Evolutionary conservation across 2,113 vertebrate species (phyloP).

Genomic region (Micronycteris hirsuta): DNA sequence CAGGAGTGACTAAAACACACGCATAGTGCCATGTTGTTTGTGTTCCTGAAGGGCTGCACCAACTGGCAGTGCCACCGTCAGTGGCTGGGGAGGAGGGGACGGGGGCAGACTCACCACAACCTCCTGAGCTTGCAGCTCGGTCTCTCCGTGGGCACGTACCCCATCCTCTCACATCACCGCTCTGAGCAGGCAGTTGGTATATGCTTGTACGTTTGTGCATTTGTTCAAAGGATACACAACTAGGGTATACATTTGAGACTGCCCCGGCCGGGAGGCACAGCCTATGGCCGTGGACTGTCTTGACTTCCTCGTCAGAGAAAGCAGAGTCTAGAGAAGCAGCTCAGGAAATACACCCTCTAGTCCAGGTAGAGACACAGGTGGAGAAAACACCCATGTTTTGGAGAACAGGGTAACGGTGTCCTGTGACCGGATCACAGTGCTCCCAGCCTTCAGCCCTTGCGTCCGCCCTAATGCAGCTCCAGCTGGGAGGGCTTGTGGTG

Average conservation of each 20-base stretch:
- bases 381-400: background rate
- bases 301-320: background rate
- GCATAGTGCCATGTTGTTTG: background rate
- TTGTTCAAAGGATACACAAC: background rate
- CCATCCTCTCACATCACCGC: background rate
- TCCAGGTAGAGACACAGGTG: background rate
- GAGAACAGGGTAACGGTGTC: background rate
- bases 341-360: background rate
- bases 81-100: background rate
- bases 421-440: background rate
- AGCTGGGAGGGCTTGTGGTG: background rate
- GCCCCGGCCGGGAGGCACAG: background rate
- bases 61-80: background rate
- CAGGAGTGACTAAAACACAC: background rate
- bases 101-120: background rate
- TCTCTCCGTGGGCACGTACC: background rate
- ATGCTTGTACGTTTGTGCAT: background rate
- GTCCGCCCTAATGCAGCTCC: background rate
- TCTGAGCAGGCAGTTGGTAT: background rate
- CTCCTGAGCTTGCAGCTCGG: background rate
- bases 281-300: background rate
- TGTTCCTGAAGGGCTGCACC: background rate
- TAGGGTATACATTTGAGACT: background rate
- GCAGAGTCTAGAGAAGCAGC: background rate
- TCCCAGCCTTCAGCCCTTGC: background rate